Evolutionary conservation across 2,113 vertebrate genomes (phyloP).

Genomic region (Hippocampus barbouri): DNA sequence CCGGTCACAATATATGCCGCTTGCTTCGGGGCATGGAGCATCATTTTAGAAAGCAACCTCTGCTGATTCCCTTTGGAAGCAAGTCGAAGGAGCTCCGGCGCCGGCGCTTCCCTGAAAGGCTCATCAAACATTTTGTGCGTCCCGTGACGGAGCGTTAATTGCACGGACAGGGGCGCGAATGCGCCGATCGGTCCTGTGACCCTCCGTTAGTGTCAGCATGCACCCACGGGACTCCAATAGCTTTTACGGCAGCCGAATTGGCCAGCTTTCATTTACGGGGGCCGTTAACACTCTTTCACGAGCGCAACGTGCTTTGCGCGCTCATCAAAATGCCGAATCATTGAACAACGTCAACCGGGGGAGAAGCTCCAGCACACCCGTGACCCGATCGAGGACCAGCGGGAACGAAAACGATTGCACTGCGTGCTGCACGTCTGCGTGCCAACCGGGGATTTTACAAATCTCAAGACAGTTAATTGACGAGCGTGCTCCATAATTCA

Average conservation of each 20-base stretch:
- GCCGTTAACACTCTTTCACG: neutral
- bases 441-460: slow-evolving; percentile 66
- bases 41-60: neutral
- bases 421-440: neutral
- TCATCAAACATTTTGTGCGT: slow-evolving; percentile 1
- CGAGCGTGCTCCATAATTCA: slow-evolving; percentile 54
- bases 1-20: slow-evolving; percentile 41
- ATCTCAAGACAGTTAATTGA: slow-evolving; percentile 32
- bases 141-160: slow-evolving; percentile 6
- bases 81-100: no score
- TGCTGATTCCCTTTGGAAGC: neutral
- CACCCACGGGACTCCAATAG: slow-evolving; percentile 12
- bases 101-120: slow-evolving; percentile 9
- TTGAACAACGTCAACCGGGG: neutral
- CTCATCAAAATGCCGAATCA: neutral
- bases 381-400: neutral
- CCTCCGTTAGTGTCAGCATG: slow-evolving; percentile 9
- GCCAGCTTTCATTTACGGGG: neutral
- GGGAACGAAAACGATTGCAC: neutral
- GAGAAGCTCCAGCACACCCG: neutral
- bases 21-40: neutral
- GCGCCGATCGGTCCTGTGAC: slow-evolving; percentile 6
- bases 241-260: slow-evolving; percentile 26
- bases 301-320: neutral
- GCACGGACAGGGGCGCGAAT: slow-evolving; percentile 16